Conservation (phyloP, 2,888 invertebrate species). For the Phragmatobia fuliginosa region DNA sequence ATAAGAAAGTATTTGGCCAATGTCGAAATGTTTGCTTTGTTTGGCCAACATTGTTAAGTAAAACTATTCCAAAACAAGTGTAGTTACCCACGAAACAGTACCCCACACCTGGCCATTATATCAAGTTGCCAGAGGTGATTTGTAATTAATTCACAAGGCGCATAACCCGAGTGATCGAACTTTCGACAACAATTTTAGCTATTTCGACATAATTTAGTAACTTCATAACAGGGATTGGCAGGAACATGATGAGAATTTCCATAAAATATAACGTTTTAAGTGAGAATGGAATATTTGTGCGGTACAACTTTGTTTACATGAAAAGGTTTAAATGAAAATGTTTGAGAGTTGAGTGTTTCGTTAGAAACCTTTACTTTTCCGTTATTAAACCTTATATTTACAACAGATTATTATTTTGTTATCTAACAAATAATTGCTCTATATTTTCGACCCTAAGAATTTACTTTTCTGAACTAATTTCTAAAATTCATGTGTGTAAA, state of each 20-base stretch:
- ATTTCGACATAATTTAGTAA: constrained; percentile 44
- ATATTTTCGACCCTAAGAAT: background rate
- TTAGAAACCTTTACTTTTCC: background rate
- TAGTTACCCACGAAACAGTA: constrained; percentile 51
- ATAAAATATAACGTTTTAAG: constrained; percentile 35
- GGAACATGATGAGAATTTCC: constrained; percentile 33
- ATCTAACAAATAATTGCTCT: background rate
- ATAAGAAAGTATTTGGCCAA: constrained; percentile 48
- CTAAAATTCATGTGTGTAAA: no score
- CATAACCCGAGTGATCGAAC: constrained; percentile 49
- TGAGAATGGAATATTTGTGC: constrained; percentile 12
- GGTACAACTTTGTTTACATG: constrained; percentile 12
- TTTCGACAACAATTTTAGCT: constrained; percentile 49
- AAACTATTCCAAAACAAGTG: constrained; percentile 68
- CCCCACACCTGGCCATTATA: constrained; percentile 45
- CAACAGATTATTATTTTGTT: background rate
- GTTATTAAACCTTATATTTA: background rate
- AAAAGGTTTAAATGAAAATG: constrained; percentile 4
- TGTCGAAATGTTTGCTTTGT: constrained; percentile 52
- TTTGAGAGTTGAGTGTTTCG: background rate
- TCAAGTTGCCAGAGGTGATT: constrained; percentile 53
- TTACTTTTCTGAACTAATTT: no score
- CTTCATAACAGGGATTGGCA: constrained; percentile 33
- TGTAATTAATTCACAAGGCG: constrained; percentile 71
- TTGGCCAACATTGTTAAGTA: constrained; percentile 58